Base-by-base conservation (phyloP, 2,797 vertebrate genomes). In the Notoglanidium macrostoma region DNA sequence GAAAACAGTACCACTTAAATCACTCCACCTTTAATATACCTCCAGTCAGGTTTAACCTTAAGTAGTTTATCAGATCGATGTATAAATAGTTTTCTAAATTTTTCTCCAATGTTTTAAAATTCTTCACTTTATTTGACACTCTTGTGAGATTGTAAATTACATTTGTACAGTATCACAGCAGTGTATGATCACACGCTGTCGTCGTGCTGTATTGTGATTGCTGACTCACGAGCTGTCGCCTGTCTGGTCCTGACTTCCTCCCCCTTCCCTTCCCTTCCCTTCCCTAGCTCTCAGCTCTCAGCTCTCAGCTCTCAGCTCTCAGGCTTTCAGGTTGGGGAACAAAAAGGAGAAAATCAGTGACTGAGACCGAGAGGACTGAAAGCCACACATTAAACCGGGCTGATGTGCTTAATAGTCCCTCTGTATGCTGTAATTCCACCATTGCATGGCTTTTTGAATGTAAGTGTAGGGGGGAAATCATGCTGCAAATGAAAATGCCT, bases 401-500 rank as follows among this genome's bases (percentile, higher is more conserved):
- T 51, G 79, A 49, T 70, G 51, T 21, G 76, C 12, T 73, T 82
- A 81, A 87, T 59, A 55, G 26, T 72, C 72, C 44, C 57, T 59
- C n/a, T 46, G 74, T 67, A 80, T 10, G 55, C 40, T 32, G 55
- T 57, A 59, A 65, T 51, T 59, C 86, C 82, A 8, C 46, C 46
- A 23, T 65, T 0, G 35, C 70, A 9, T 17, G 19, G 59, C 73
- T 74, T n/a, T 26, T 23, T 23, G 49, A 67, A 65, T 51, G n/a
- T 65, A 81, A 63, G 14, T 81, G 57, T n/a, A 1, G 21, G 57
- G 51, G 26, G 72, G 21, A 54, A 29, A 51, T 57, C 14, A 5
- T 54, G 84, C 15, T 82, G 73, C 44, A 63, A 85, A 88, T 89
- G n/a, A 86, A 87, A 87, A 81, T 40, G 17, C 8, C n/a, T 81